These are phyloP conservation scores for Ephydatia muelleri DNA, from an alignment of 37 sponge, comb jelly and placozoan species.

Conservation along the genomic window DNA sequence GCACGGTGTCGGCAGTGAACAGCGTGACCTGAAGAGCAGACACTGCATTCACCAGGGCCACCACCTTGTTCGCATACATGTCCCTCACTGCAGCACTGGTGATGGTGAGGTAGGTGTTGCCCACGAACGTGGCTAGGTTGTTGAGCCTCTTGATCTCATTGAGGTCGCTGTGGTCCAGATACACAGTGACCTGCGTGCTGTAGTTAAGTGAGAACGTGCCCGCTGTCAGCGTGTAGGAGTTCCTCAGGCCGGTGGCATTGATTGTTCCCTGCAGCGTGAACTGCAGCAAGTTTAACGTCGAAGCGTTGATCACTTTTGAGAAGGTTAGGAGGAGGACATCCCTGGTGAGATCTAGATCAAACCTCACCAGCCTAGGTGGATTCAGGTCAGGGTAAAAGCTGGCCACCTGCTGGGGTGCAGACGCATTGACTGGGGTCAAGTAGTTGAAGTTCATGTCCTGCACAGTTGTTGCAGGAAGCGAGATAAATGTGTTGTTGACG, in stretches of 20 bases:
- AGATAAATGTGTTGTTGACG: constrained; percentile 66
- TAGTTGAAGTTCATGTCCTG: constrained; percentile 73
- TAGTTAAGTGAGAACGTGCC: constrained; percentile 18
- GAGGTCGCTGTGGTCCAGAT: constrained; percentile 72
- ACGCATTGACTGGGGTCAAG: constrained; percentile 28
- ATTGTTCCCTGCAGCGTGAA: constrained; percentile 48
- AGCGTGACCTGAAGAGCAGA: constrained; percentile 37
- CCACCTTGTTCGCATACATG: constrained; percentile 69
- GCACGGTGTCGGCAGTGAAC: constrained; percentile 54
- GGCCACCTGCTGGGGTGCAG: constrained; percentile 36
- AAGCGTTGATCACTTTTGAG: constrained; percentile 84
- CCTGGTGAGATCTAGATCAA: constrained; percentile 75
- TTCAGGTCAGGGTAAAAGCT: constrained; percentile 66
- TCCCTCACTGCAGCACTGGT: constrained; percentile 55
- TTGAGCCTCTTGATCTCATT: constrained; percentile 87
- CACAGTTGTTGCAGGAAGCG: constrained; percentile 45
- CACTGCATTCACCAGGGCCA: constrained; percentile 39
- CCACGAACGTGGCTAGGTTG: constrained; percentile 40
- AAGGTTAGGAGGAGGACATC: constrained; percentile 73
- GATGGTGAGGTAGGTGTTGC: constrained; percentile 53
- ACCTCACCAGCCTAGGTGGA: constrained; percentile 62
- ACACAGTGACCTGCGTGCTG: constrained; percentile 50
- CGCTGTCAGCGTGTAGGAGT: constrained; percentile 28
- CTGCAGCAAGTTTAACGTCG: constrained; percentile 59
- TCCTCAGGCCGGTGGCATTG: not conserved